Base-by-base conservation (phyloP, 1,140 invertebrate species). In the Melitaea cinxia region DNA sequence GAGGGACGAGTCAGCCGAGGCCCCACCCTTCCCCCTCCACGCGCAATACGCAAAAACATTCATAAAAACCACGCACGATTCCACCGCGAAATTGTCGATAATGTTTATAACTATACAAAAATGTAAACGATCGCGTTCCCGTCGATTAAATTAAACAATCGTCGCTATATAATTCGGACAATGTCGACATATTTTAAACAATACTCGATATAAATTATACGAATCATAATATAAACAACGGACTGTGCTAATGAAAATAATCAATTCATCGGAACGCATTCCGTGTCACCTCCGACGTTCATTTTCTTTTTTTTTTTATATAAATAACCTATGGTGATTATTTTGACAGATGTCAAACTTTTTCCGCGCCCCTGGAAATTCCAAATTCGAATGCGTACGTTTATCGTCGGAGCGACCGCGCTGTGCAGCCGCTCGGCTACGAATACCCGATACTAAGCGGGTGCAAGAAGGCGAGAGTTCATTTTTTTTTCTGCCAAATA, bases 1-100 rank as follows among this genome's bases (percentile, higher is more conserved):
- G 88, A 88, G 85, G 88, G 88, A 88, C 88, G 88, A 85, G 80
- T 84, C 88, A 77, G 49, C 72, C 24, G 63, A 85, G 79, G 88
- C 88, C 81, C 88, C 88, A 86, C 88, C 88, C 82, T 85, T 76
- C 81, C 83, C 88, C 88, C 86, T 82, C 88, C 75, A 79, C 63
- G 63, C 67, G 69, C 78, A 65, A 76, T 70, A 85, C 85, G 85
- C 84, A 90, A 90, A 90, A 90, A 90, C 88, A 88, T 87, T 86
- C 85, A 83, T 85, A 90, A 90, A 90, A 90, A 90, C 81, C 71
- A 77, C 78, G 80, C 82, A 73, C 84, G 79, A 75, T 78, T 78
- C 74, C 78, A 77, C 75, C 82, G 85, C 85, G 73, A 90, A 88
- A 85, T 82, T 84, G 84, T 76, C 82, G 85, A 85, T 42, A 42